phyloP scores from a whole-genome alignment of 2,888 invertebrate genomes.

The Thumatha senex region DNA sequence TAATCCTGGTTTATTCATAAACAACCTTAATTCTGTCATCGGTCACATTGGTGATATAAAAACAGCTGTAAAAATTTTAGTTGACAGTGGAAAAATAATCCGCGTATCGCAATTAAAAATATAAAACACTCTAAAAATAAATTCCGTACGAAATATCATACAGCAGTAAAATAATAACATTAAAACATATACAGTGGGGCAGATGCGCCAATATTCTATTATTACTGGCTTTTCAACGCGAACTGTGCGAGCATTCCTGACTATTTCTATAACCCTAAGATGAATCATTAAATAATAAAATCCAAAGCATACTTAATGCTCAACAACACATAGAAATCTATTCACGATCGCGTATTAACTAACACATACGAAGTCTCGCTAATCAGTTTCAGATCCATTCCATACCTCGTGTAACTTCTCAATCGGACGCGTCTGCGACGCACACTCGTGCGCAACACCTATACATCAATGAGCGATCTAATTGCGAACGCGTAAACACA shows the following conservation, averaged over 20 bases:
- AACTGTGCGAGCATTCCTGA: conserved; percentile 77
- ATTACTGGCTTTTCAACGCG: conserved; percentile 80
- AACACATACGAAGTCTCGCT: conserved; percentile 71
- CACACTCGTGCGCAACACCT: conserved; percentile 53
- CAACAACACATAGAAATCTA: conserved; percentile 71
- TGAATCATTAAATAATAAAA: conserved; percentile 84
- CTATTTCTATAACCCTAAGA: conserved; percentile 83
- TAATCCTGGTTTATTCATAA: conserved; percentile 66
- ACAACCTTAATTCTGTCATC: conserved; percentile 80
- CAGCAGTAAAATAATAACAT: conserved; percentile 73
- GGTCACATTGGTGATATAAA: conserved; percentile 67
- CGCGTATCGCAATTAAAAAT: conserved; percentile 76
- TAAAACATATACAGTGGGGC: conserved; percentile 77
- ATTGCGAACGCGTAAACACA: conserved; percentile 79
- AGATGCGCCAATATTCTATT: conserved; percentile 83
- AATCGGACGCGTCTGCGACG: conserved; percentile 56
- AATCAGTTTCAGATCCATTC: conserved; percentile 77
- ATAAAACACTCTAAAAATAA: conserved; percentile 77
- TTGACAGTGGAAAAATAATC: conserved; percentile 73
- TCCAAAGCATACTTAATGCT: conserved; percentile 82
- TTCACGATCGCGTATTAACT: conserved; percentile 69
- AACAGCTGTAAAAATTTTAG: conserved; percentile 75
- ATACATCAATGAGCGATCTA: conserved; percentile 78
- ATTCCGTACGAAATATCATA: conserved; percentile 72
- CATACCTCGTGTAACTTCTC: conserved; percentile 69